These are phyloP conservation scores for Desoria tigrina DNA, from an alignment of 2,888 invertebrate species.

Conservation along the genomic window DNA sequence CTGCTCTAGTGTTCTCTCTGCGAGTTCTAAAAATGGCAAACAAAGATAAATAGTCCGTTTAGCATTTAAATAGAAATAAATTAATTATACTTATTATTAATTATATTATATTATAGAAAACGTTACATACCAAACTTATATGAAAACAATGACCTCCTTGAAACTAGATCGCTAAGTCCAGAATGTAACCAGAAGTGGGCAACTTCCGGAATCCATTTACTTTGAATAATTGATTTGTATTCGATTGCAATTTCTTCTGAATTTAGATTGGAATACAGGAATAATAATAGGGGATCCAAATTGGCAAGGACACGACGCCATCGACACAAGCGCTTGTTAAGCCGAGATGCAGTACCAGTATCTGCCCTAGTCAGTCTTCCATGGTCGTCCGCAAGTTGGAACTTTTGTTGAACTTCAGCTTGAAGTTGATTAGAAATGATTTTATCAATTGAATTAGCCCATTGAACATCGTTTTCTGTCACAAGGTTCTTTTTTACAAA, in stretches of 20 bases:
- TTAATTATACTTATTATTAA: no score
- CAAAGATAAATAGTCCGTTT: no score
- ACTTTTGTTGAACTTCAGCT: constrained; percentile 30
- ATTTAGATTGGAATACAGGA: constrained; percentile 5
- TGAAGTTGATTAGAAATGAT: constrained; percentile 27
- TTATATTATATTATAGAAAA: no score
- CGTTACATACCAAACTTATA: not conserved
- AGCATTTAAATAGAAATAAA: no score
- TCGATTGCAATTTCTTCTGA: not conserved
- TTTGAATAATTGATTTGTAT: not conserved
- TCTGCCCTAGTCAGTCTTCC: constrained; percentile 7
- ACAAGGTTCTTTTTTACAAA: constrained; percentile 16
- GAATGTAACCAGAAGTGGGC: constrained; percentile 14
- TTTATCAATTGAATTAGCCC: constrained; percentile 32
- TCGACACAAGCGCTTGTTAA: constrained; percentile 38
- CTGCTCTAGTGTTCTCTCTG: no score
- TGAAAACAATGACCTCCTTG: not conserved
- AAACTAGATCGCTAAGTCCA: not conserved
- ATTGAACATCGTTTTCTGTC: constrained; percentile 19
- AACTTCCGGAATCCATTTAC: not conserved
- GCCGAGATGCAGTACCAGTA: constrained; percentile 12
- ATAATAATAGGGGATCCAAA: constrained; percentile 42
- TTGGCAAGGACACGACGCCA: constrained; percentile 49
- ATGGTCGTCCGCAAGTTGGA: constrained; percentile 16
- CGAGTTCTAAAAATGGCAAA: no score